Evolutionary conservation across 2,113 vertebrate species (phyloP), one percentile per base, ranked within the genome.

Genomic region (Sialia sialis): DNA sequence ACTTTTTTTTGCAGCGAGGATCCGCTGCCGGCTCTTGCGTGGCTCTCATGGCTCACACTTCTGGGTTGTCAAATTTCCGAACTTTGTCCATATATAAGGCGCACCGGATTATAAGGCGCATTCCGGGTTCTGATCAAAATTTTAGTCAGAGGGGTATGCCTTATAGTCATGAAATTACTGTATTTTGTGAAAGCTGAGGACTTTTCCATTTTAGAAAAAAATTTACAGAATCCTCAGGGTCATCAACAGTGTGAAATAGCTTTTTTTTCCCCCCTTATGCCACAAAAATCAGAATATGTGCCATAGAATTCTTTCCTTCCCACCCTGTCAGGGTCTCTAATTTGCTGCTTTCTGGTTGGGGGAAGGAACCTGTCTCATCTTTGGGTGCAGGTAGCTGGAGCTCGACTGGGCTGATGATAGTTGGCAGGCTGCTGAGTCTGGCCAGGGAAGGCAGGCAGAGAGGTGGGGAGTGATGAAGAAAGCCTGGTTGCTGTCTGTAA

Each of bases 361-460:
- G 11, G 14, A 12, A 6, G 6, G 48, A 64, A 22, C 8, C 4
- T 26, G 25, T 25, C 4, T 59, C 1, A 0, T 29, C 11, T 30
- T 29, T 60, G 30, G 29, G 55, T 16, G 6, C 3, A 6, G 13
- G 44, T 44, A 51, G n/a, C 10, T 30, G 41, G 41, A 56, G 25
- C 9, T 56, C 0, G 0, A 0, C 19, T 44, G 27, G 77, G 46
- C 30, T 64, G 21, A 69, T n/a, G 75, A 25, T 1, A 11, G 6
- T 21, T 68, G 38, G 29, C 51, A 51, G 34, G 17, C n/a, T 74
- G 51, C 16, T 0, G 5, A 81, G 39, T 26, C 32, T 6, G 9
- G 19, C 6, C 4, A 5, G 43, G 15, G 26, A 48, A 72, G 27
- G 54, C 49, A 34, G 38, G 58, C 58, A 72, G 72, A 15, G 48